phyloP scores from a whole-genome alignment of 2,888 invertebrate genomes.

The Rhagophthalmus giganteus region DNA sequence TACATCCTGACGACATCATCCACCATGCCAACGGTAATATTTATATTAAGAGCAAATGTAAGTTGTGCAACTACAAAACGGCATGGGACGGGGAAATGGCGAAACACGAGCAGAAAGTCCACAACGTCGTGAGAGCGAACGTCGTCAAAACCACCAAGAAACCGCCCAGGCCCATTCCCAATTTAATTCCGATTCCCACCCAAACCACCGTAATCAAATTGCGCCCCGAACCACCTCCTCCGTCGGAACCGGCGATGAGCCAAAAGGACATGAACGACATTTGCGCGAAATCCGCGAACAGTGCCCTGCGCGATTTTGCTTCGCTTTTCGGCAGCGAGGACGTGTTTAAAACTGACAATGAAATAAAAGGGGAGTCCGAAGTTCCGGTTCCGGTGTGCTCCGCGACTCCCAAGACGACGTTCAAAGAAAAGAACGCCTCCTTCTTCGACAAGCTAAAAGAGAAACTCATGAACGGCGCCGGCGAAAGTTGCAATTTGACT shows the following conservation, averaged over 20 bases:
- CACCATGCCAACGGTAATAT: conserved; percentile 55
- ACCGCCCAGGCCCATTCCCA: conserved; percentile 69
- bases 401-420: conserved; percentile 37
- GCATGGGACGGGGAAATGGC: conserved; percentile 63
- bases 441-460: conserved; percentile 84
- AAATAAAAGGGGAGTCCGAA: conserved; percentile 34
- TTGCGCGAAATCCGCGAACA: conserved; percentile 55
- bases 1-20: conserved; percentile 56
- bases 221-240: conserved; percentile 17
- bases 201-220: conserved; percentile 40
- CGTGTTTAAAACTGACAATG: conserved; percentile 47
- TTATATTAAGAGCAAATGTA: conserved; percentile 56
- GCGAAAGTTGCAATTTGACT: conserved; percentile 66
- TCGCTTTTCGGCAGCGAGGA: conserved; percentile 55
- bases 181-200: conserved; percentile 69
- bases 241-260: conserved; percentile 50
- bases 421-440: conserved; percentile 71
- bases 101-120: conserved; percentile 57
- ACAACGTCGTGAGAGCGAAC: conserved; percentile 48
- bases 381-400: conserved; percentile 46
- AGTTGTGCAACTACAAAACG: conserved; percentile 62
- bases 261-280: conserved; percentile 57
- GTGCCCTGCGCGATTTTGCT: conserved; percentile 62
- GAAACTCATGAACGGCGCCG: conserved; percentile 67
- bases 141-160: conserved; percentile 44